A percentile compares a stretch with the other conserved stretches of the same genome.
These are phyloP conservation scores for Xestia ashworthii DNA, from an alignment of 2,888 invertebrate genomes.

Conservation along the genomic window DNA sequence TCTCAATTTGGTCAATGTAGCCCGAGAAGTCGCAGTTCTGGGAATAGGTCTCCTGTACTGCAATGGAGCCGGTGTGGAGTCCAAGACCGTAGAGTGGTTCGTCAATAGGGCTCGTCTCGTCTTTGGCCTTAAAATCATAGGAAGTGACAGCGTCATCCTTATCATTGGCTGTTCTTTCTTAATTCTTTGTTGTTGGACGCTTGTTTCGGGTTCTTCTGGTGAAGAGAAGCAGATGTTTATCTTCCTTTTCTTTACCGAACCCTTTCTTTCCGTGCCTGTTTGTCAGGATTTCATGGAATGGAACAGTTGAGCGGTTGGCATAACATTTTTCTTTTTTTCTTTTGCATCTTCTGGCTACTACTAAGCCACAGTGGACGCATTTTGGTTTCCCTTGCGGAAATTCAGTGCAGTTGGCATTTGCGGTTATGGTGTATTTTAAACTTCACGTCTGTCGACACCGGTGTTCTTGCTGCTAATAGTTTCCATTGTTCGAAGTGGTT, in stretches of 20 bases:
- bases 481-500: no score
- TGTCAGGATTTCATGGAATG: neutral
- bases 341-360: neutral
- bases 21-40: no score
- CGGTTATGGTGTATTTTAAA: no score
- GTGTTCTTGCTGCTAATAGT: no score
- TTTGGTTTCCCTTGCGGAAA: neutral
- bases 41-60: no score
- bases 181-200: neutral
- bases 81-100: no score
- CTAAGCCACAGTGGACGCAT: neutral
- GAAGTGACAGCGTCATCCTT: no score
- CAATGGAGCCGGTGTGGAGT: no score
- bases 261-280: neutral
- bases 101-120: no score
- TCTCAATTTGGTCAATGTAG: no score
- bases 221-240: neutral
- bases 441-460: no score
- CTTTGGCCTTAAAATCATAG: no score
- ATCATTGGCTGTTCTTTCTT: neutral
- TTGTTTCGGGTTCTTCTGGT: slow-evolving; percentile 1
- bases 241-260: neutral
- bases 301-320: neutral
- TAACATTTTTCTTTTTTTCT: neutral
- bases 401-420: neutral